Conservation (phyloP, 2,113 vertebrate genomes). For the Regulus satrapa region DNA sequence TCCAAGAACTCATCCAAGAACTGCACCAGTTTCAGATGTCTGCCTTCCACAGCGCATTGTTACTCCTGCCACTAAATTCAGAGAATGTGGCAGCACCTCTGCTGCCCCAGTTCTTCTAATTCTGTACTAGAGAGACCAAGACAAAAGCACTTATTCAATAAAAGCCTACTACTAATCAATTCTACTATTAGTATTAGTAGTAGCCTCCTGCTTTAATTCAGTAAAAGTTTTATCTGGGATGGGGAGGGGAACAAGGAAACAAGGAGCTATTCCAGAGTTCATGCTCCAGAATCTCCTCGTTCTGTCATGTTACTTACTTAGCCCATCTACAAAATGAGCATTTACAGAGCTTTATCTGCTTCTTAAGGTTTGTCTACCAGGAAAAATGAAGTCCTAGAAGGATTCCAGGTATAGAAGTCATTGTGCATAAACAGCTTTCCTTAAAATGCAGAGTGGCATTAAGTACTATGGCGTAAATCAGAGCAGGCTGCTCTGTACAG, state of each 20-base stretch:
- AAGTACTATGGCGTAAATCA: not conserved
- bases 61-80: not conserved
- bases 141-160: not conserved
- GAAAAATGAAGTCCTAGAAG: not conserved
- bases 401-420: not conserved
- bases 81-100: not conserved
- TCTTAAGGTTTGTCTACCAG: not conserved
- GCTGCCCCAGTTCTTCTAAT: not conserved
- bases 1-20: not conserved
- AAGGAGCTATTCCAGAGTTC: not conserved
- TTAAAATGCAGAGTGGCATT: not conserved
- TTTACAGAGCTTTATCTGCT: not conserved
- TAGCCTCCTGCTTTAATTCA: not conserved
- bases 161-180: not conserved
- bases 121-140: not conserved
- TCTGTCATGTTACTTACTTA: not conserved
- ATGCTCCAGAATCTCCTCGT: not conserved
- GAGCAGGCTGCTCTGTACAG: not conserved
- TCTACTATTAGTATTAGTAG: not conserved
- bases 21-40: not conserved
- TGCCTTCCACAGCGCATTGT: not conserved
- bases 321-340: not conserved
- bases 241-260: not conserved
- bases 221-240: not conserved
- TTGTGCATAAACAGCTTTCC: not conserved